Base-by-base conservation (phyloP, 2,888 invertebrate genomes). In the Aplocera efformata region DNA sequence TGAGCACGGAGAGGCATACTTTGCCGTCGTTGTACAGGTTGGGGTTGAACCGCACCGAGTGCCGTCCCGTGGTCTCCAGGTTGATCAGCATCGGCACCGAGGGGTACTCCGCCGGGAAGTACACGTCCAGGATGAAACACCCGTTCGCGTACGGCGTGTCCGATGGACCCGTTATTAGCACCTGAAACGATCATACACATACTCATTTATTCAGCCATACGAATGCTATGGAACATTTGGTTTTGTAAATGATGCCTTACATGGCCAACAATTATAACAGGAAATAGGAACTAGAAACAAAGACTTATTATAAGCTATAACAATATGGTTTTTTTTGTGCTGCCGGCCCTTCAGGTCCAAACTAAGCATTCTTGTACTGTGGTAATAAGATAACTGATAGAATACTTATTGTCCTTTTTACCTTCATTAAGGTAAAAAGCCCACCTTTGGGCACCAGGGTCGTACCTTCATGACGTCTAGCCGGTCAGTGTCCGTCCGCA, bases 11-110 rank as follows among this genome's bases (percentile, higher is more conserved):
- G 70, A 98, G 92, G 79, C 98, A 98, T 64, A 88, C 86, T 90
- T 98, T 98, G 53, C 98, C 98, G 84, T 98, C 97, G 89, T 96
- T 96, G 83, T 97, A 97, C 37, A 97, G 90, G 91, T 97, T 97
- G 49, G 97, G 97, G 90, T 97, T 97, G 81, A 97, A 97, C 51
- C 97, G 91, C 66, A 97, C 95, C 17, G 94, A 94, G 73, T 95
- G 96, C 54, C 93, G 94, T 58, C 94, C 97, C 29, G 96, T 96
- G 11, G 96, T 96, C 89, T 96, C 96, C 75, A 96, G 88, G 86
- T 96, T 96, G 64, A 97, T 96, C 82, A 94, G 90, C 95, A 96
- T 96, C 10, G 97, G 96, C 58, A 94, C 93, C 58, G 93, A 92
- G 8, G 95, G 95, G 82, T 93, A 93, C 68, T 93, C 94, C 32